phyloP scores from a whole-genome alignment of 2,113 vertebrate genomes.

The Pao palembangensis region DNA sequence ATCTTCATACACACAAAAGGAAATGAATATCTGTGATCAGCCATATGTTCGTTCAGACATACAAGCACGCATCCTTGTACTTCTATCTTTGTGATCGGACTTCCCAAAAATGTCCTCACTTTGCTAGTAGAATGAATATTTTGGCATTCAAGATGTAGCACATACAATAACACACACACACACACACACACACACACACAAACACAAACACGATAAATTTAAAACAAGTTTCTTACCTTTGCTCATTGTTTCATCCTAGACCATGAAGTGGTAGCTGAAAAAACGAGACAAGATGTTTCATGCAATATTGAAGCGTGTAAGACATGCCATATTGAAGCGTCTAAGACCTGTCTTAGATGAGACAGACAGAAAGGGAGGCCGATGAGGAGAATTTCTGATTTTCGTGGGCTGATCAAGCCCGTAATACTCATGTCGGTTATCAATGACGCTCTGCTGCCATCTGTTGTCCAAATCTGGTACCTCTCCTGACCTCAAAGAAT shows the following conservation, averaged over 20 bases:
- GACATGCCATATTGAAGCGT: slow-evolving; percentile 15
- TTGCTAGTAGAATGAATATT: too few relatives aligned
- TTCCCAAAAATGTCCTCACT: too few relatives aligned
- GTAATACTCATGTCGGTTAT: too few relatives aligned
- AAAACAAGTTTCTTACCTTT: slow-evolving; percentile 54
- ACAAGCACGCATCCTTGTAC: not conserved
- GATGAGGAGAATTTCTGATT: not conserved
- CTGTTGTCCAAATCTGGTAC: slow-evolving; percentile 46
- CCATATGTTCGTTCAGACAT: not conserved
- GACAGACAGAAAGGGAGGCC: slow-evolving; percentile 21
- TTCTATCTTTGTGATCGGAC: too few relatives aligned
- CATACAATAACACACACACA: not conserved
- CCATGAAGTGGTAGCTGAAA: slow-evolving; percentile 54
- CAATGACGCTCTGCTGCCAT: slow-evolving; percentile 60
- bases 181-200: not conserved
- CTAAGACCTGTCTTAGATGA: slow-evolving; percentile 25
- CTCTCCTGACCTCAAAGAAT: slow-evolving; percentile 34
- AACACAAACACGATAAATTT: not conserved
- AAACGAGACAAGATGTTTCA: slow-evolving; percentile 40
- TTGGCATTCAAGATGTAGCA: too few relatives aligned
- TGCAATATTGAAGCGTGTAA: slow-evolving; percentile 10
- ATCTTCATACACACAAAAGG: slow-evolving; percentile 1
- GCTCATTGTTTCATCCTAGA: slow-evolving; percentile 61
- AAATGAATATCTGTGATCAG: not conserved
- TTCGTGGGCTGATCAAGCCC: slow-evolving; percentile 14